Evolutionary conservation across 1,140 invertebrate species (phyloP).

Genomic region (Rhopalosiphum maidis): DNA sequence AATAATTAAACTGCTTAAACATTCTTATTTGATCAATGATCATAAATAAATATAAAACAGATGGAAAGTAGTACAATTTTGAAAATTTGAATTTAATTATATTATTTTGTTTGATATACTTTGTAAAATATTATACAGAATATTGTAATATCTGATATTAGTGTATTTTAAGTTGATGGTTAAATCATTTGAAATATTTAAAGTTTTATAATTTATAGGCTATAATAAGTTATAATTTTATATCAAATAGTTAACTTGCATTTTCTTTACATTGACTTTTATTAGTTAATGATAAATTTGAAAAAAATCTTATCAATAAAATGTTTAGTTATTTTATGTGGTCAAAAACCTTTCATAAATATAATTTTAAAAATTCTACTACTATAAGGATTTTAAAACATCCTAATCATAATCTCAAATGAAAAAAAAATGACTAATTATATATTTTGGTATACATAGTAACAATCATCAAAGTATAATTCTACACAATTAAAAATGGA

Average conservation of each 20-base stretch:
- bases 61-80: neutral
- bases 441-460: conserved; percentile 5
- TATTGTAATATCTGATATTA: neutral
- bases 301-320: too few species aligned
- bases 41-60: neutral
- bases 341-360: neutral
- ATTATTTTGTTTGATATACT: neutral
- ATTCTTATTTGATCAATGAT: neutral
- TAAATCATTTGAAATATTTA: neutral
- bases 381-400: neutral
- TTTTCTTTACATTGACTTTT: neutral
- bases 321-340: neutral
- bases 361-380: neutral
- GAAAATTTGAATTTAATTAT: neutral
- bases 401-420: neutral
- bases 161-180: neutral
- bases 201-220: neutral
- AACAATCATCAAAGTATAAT: conserved; percentile 7
- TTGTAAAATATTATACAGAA: neutral
- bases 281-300: too few species aligned
- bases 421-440: conserved; percentile 1
- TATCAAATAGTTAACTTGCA: neutral
- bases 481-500: neutral
- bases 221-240: neutral
- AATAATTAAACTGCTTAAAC: neutral